These are phyloP conservation scores for Parasteatoda tepidariorum DNA, from an alignment of 1,140 invertebrate species.

Conservation along the genomic window DNA sequence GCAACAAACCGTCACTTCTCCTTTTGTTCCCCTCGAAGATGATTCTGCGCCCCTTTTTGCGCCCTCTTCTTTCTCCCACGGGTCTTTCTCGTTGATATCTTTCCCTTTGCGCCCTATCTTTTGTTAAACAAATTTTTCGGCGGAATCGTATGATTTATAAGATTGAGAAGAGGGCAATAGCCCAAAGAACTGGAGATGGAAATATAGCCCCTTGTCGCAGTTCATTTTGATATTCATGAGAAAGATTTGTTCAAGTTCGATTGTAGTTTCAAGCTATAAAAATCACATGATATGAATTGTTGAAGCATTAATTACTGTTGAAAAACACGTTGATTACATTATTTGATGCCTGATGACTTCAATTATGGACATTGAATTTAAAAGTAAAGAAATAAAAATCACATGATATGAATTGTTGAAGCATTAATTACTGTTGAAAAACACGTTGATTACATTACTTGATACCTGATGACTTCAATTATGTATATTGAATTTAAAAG, in stretches of 20 bases:
- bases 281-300: not conserved
- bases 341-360: too few relatives aligned
- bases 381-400: not conserved
- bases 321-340: too few relatives aligned
- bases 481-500: too few relatives aligned
- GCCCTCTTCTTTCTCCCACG: not conserved
- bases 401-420: not conserved
- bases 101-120: not conserved
- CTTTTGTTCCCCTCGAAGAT: constrained; percentile 15
- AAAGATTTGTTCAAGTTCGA: not conserved
- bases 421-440: too few relatives aligned
- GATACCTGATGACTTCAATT: too few relatives aligned
- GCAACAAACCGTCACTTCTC: not conserved
- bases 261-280: not conserved
- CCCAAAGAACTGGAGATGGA: not conserved
- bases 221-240: too few relatives aligned
- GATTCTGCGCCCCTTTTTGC: not conserved
- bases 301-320: too few relatives aligned
- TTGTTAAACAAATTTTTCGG: constrained; percentile 32
- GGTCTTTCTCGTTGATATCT: not conserved
- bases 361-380: too few relatives aligned
- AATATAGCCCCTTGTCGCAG: not conserved
- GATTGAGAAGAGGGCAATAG: not conserved
- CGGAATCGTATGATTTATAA: not conserved
- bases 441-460: too few relatives aligned